Evolutionary conservation across 2,888 invertebrate genomes (phyloP).

Genomic region (Drosophila prostipennis): DNA sequence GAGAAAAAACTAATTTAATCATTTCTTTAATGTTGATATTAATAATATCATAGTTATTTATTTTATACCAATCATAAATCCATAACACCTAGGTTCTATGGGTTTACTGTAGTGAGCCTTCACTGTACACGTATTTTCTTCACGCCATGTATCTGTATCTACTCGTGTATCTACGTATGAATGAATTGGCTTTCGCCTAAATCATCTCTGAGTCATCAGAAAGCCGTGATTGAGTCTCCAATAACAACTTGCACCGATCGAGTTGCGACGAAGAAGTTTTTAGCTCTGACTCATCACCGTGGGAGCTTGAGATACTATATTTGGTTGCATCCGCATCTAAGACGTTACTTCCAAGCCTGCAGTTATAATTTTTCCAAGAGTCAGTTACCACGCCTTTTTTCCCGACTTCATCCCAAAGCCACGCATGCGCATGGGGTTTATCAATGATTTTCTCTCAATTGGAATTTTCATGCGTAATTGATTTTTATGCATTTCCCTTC

Average conservation of each 20-base stretch:
- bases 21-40: neutral
- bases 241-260: constrained; percentile 43
- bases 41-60: neutral
- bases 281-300: constrained; percentile 52
- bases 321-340: constrained; percentile 37
- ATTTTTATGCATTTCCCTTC: constrained; percentile 65
- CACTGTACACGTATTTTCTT: constrained; percentile 16
- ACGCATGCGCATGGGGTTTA: constrained; percentile 47
- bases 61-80: no score
- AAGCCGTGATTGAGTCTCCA: constrained; percentile 33
- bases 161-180: constrained; percentile 28
- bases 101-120: neutral
- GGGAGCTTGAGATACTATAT: constrained; percentile 36
- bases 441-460: constrained; percentile 39
- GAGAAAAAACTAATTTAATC: no score
- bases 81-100: no score
- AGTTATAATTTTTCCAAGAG: neutral
- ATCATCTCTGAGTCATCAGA: constrained; percentile 40
- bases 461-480: constrained; percentile 76
- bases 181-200: constrained; percentile 73
- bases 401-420: constrained; percentile 10
- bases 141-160: constrained; percentile 8
- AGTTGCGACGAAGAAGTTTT: constrained; percentile 50
- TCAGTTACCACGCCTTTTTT: constrained; percentile 16
- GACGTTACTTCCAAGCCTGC: constrained; percentile 1